phyloP scores from a whole-genome alignment of 2,888 invertebrate genomes.

The Micoletzkya japonica region DNA sequence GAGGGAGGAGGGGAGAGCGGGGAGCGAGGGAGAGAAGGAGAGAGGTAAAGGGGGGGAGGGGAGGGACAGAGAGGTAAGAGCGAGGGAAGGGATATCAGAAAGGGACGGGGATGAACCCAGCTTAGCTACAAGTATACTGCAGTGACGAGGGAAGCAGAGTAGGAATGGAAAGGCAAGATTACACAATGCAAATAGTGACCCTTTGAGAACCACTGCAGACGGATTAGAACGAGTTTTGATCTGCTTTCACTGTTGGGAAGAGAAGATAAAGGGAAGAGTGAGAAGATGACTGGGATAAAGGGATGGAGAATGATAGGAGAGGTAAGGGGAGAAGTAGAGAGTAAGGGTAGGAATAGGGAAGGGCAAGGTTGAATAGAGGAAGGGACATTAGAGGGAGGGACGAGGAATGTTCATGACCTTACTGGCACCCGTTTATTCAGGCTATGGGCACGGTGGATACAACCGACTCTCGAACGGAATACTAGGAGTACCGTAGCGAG shows the following conservation, averaged over 20 bases:
- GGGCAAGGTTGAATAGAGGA: neutral
- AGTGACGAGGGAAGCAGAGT: neutral
- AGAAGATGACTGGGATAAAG: constrained; percentile 12
- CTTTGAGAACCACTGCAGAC: constrained; percentile 21
- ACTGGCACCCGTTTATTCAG: too few species aligned
- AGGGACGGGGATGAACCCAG: neutral
- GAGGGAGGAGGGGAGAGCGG: neutral
- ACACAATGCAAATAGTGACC: constrained; percentile 27
- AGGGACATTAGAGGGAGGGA: neutral
- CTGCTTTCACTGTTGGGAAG: constrained; percentile 4
- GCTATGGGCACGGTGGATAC: too few species aligned
- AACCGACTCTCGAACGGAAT: too few species aligned
- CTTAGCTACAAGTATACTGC: neutral
- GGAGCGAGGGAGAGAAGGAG: neutral
- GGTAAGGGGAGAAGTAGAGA: constrained; percentile 24
- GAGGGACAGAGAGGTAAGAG: neutral
- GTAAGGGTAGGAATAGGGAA: constrained; percentile 8
- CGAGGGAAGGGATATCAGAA: neutral
- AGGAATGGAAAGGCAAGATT: constrained; percentile 3
- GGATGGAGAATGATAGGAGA: constrained; percentile 4
- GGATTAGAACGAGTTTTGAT: constrained; percentile 15
- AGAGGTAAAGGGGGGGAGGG: neutral
- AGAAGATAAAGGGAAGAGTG: neutral
- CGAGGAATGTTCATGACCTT: neutral
- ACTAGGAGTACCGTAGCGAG: too few species aligned